These are phyloP conservation scores for Neelides folsomi DNA, from an alignment of 2,888 invertebrate species.

Conservation along the genomic window DNA sequence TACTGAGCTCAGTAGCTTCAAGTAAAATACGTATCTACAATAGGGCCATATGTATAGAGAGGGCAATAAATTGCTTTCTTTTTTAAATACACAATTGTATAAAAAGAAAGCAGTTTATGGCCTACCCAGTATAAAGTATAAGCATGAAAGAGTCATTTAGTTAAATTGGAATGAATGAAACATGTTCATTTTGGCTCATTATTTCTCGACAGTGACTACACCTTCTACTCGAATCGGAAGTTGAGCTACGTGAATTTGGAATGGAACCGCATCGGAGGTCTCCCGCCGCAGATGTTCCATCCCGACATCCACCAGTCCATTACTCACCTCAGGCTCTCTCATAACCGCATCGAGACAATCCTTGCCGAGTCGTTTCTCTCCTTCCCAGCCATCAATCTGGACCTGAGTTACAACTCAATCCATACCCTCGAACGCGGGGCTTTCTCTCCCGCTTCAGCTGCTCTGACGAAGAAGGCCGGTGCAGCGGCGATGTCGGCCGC, in stretches of 20 bases:
- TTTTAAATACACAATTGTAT: too few relatives aligned
- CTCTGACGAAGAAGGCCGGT: constrained; percentile 54
- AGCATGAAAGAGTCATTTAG: too few relatives aligned
- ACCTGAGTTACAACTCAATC: constrained; percentile 53
- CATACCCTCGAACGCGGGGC: constrained; percentile 53
- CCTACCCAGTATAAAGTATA: too few relatives aligned
- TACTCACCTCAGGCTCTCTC: constrained; percentile 61
- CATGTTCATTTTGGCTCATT: background rate
- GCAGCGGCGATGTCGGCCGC: constrained; percentile 57
- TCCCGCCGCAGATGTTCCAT: constrained; percentile 56
- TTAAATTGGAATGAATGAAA: too few relatives aligned
- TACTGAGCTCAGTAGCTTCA: too few relatives aligned
- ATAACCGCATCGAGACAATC: constrained; percentile 26
- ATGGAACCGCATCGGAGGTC: constrained; percentile 61
- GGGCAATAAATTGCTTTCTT: too few relatives aligned
- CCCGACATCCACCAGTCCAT: constrained; percentile 56
- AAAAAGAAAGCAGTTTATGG: too few relatives aligned
- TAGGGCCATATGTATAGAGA: too few relatives aligned
- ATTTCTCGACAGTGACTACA: constrained; percentile 37
- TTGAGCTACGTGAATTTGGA: constrained; percentile 72
- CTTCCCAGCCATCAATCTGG: constrained; percentile 30
- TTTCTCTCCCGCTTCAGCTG: constrained; percentile 42
- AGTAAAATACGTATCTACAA: too few relatives aligned
- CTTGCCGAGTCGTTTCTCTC: constrained; percentile 27
- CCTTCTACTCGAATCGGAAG: constrained; percentile 45